Conservation (phyloP, 1,140 invertebrate genomes). For the Bombus superbus region DNA sequence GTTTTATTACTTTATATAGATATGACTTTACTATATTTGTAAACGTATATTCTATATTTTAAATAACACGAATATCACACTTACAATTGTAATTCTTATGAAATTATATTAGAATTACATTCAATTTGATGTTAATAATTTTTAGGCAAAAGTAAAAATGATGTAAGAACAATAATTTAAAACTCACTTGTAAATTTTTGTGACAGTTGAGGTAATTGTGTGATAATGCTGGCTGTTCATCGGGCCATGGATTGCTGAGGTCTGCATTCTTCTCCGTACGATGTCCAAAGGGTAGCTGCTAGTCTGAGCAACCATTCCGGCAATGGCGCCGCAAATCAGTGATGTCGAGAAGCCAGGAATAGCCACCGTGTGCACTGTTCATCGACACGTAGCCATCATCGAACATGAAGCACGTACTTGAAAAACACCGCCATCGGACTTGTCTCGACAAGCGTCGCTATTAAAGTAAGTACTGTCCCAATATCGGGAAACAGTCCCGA, state of each 20-base stretch:
- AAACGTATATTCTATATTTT: background rate
- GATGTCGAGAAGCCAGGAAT: constrained; percentile 83
- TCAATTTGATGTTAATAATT: background rate
- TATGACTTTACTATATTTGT: background rate
- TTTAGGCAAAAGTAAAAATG: background rate
- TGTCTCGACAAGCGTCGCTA: constrained; percentile 70
- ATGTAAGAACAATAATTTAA: background rate
- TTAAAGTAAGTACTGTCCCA: constrained; percentile 73
- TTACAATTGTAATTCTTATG: background rate
- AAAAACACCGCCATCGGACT: constrained; percentile 73
- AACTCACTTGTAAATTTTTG: constrained; percentile 85
- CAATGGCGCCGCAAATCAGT: constrained; percentile 93
- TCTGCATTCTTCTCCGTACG: constrained; percentile 93
- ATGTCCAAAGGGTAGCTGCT: constrained; percentile 98
- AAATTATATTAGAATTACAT: background rate
- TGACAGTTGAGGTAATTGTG: constrained; percentile 85
- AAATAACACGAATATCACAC: background rate
- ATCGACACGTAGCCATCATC: constrained; percentile 77
- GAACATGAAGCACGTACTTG: constrained; percentile 77
- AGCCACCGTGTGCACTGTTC: constrained; percentile 77
- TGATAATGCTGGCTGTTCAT: constrained; percentile 86
- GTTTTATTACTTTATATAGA: background rate
- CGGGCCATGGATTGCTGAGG: constrained; percentile 85
- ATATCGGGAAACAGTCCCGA: constrained; percentile 73
- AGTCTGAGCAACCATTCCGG: constrained; percentile 97